Evolutionary conservation across 2,797 vertebrate genomes (phyloP), one percentile per base, ranked within the genome.

Genomic region (Gouania willdenowi): DNA sequence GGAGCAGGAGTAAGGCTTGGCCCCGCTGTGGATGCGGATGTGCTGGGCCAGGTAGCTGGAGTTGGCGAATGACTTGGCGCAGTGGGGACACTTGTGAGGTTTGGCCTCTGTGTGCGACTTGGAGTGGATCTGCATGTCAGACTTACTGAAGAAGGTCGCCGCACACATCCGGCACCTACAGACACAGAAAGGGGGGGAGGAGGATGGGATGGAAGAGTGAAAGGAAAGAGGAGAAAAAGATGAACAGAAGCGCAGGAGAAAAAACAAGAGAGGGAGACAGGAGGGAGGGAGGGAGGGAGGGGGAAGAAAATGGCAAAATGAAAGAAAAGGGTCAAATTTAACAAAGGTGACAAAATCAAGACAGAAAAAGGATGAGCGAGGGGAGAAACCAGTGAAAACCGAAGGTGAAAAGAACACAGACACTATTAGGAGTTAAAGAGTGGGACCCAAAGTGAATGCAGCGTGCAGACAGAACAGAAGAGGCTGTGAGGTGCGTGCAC

Each of bases 81-180:
- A 99, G 87, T 98, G 97, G 60, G 95, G 96, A 92, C 97, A 99
- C 93, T 99, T 98, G 91, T 98, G 95, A 82, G 97, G 95, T 91
- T 99, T 99, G 91, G 93, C 92, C 93, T 99, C 97, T 72, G 95
- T 98, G 86, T 99, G 97, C 74, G 95, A 98, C 91, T 98, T 98
- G 90, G 95, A 94, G 92, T 99, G 97, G 91, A 98, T 96, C 92
- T 99, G 97, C 97, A 99, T 99, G 92, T 99, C 95, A 82, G 97
- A 99, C 91, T 99, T 99, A 86, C 92, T 98, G 91, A 95, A 96
- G 93, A 99, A 99, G 82, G 96, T 99, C 91, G 97, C 91, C 66
- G 94, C 94, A 88, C 97, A 99, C 93, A 98, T 98, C 92, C 95
- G 93, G 91, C 97, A 99, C 92, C 97, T 99, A 91, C 83, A 90